These are phyloP conservation scores for Alcedo quadribrachys DNA, from an alignment of 2,797 vertebrate species.

Conservation along the genomic window DNA sequence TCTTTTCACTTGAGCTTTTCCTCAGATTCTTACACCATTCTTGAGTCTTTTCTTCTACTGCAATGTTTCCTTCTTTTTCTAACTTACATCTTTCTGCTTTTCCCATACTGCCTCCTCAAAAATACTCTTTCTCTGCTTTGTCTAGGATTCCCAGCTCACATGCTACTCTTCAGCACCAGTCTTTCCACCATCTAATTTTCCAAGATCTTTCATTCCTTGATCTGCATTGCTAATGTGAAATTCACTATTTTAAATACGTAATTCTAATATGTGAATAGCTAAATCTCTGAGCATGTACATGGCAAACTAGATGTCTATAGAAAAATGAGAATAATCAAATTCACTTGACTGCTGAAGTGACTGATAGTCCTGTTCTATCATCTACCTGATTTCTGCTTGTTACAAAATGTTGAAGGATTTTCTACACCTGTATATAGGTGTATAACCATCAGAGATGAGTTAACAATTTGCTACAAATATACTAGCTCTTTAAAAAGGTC, in stretches of 20 bases:
- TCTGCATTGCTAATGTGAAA: conserved; percentile 54
- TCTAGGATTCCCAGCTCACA: background rate
- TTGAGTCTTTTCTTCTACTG: background rate
- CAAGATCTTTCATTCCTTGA: background rate
- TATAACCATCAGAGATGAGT: background rate
- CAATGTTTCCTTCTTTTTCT: background rate
- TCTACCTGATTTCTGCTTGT: background rate
- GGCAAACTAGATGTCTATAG: background rate
- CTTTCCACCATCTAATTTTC: conserved; percentile 15
- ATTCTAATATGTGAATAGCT: background rate
- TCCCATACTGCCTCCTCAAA: background rate
- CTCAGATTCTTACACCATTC: background rate
- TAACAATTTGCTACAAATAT: background rate
- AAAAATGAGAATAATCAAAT: conserved; percentile 12
- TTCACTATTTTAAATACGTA: conserved; percentile 17
- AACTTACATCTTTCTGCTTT: background rate
- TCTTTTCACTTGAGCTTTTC: background rate
- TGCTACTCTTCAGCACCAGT: background rate
- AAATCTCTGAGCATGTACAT: background rate
- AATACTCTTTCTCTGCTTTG: background rate
- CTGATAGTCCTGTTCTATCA: background rate
- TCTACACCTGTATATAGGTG: background rate
- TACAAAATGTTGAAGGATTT: background rate
- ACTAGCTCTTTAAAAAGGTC: background rate
- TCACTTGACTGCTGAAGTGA: background rate